Evolutionary conservation across 2,113 vertebrate species (phyloP).

Genomic region (Entomyzon cyanotis): DNA sequence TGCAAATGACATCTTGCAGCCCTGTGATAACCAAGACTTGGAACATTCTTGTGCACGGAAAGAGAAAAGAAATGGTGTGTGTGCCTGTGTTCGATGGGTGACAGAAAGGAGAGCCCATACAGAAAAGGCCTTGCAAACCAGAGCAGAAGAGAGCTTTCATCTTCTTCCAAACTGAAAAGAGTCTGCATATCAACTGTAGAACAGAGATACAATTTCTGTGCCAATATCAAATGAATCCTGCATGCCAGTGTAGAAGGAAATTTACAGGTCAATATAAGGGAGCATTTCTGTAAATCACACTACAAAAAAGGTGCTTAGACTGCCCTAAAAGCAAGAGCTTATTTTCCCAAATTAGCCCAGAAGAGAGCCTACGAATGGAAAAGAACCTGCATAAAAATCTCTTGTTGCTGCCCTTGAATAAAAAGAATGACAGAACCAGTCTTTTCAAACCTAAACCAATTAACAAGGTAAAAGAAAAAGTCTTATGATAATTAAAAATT

Average conservation of each 20-base stretch:
- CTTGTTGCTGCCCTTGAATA: slow-evolving; percentile 4
- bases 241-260: not conserved
- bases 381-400: not conserved
- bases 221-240: slow-evolving; percentile 28
- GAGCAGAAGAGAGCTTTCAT: slow-evolving; percentile 47
- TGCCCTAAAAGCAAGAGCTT: not conserved
- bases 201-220: slow-evolving; percentile 47
- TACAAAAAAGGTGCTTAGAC: not conserved
- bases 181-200: slow-evolving; percentile 54
- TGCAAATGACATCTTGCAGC: slow-evolving; percentile 45
- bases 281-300: slow-evolving; percentile 24
- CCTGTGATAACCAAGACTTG: slow-evolving; percentile 49
- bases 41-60: slow-evolving; percentile 14
- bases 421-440: slow-evolving; percentile 42
- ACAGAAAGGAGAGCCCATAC: not conserved
- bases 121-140: slow-evolving; percentile 10
- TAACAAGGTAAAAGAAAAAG: slow-evolving; percentile 50
- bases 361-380: not conserved
- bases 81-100: not conserved
- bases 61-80: not conserved
- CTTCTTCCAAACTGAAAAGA: slow-evolving; percentile 38
- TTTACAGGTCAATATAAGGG: slow-evolving; percentile 31
- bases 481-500: slow-evolving; percentile 77
- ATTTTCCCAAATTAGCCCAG: not conserved
- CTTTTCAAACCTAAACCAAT: slow-evolving; percentile 57